Conservation (phyloP, 1,140 invertebrate genomes). For the Helicoverpa zea region DNA sequence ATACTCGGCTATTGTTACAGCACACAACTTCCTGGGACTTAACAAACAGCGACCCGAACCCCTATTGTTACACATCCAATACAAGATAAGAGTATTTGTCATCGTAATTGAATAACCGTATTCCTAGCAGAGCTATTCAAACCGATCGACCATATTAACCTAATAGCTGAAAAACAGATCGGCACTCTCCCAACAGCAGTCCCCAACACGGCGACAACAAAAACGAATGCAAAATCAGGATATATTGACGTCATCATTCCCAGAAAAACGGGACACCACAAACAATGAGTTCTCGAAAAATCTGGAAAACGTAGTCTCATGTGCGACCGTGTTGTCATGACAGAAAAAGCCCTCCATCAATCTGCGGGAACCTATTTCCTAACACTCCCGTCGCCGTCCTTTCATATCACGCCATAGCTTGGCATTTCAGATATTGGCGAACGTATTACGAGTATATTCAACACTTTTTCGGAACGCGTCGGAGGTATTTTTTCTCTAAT, state of each 20-base stretch:
- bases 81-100: slow-evolving; percentile 25
- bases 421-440: slow-evolving; percentile 68
- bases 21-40: neutral
- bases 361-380: slow-evolving; percentile 74
- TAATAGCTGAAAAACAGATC: neutral
- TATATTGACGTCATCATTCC: slow-evolving; percentile 46
- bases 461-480: slow-evolving; percentile 55
- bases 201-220: slow-evolving; percentile 18
- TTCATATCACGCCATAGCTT: slow-evolving; percentile 67
- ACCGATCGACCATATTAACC: slow-evolving; percentile 9
- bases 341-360: slow-evolving; percentile 77
- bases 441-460: slow-evolving; percentile 66
- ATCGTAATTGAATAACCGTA: slow-evolving; percentile 34
- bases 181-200: too few relatives aligned
- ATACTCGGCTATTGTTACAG: slow-evolving; percentile 2
- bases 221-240: slow-evolving; percentile 39
- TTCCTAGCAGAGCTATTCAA: slow-evolving; percentile 8
- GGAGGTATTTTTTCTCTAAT: slow-evolving; percentile 27
- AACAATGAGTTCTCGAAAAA: slow-evolving; percentile 60
- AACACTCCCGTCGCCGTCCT: slow-evolving; percentile 66
- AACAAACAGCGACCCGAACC: slow-evolving; percentile 17
- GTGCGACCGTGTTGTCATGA: slow-evolving; percentile 66
- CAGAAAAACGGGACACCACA: slow-evolving; percentile 40
- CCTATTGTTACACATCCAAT: slow-evolving; percentile 26
- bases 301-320: slow-evolving; percentile 63